These are phyloP conservation scores for Catagonus wagneri DNA, from an alignment of 2,113 vertebrate genomes.

Conservation along the genomic window DNA sequence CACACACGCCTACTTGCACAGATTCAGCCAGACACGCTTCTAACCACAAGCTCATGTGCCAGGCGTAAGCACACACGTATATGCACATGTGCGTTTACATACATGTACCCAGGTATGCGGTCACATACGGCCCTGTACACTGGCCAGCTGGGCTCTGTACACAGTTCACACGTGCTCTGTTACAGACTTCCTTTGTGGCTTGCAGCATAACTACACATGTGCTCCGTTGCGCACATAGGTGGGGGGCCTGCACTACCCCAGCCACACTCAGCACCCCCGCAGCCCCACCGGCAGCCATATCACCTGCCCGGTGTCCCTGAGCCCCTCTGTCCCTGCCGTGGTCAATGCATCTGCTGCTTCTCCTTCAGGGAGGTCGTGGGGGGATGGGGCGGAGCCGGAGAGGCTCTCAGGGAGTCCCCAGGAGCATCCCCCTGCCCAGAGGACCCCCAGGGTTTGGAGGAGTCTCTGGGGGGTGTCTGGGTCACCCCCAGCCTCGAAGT, in stretches of 20 bases:
- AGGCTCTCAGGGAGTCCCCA: not conserved
- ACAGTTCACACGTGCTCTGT: not conserved
- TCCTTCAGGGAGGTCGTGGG: not conserved
- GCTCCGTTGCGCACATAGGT: not conserved
- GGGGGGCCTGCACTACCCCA: not conserved
- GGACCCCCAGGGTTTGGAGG: not conserved
- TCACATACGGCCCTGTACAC: not conserved
- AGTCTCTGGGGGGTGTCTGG: not conserved
- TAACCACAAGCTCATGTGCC: not conserved
- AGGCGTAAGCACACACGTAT: not conserved
- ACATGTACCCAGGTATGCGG: fast-evolving
- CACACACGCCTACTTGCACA: not conserved
- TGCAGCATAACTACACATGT: no score
- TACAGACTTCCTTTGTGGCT: no score
- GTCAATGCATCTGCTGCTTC: not conserved
- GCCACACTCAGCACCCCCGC: not conserved
- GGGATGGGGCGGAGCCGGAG: not conserved
- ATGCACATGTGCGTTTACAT: not conserved
- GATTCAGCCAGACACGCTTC: not conserved
- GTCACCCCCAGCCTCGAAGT: not conserved
- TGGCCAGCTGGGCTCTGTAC: fast-evolving
- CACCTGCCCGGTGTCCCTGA: not conserved
- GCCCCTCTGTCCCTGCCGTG: not conserved
- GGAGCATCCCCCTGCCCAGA: not conserved
- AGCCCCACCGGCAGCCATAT: not conserved